These are phyloP conservation scores for Aphelenchoides besseyi DNA, from an alignment of 1,140 invertebrate genomes.

Conservation along the genomic window DNA sequence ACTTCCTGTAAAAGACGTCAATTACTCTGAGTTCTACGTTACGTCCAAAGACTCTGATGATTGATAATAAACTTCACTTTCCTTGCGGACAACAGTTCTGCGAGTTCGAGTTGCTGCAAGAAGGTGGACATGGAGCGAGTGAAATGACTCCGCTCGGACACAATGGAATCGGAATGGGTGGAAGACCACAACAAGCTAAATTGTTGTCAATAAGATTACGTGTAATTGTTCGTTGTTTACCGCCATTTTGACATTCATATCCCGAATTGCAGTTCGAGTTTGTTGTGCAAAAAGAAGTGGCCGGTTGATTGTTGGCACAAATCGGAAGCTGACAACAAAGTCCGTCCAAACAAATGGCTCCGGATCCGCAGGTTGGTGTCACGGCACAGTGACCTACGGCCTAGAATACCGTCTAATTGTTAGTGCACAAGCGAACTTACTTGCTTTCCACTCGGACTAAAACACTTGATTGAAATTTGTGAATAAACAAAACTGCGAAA, in stretches of 20 bases:
- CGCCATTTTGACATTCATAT: slow-evolving; percentile 30
- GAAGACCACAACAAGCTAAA: background rate
- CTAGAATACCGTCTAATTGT: no score
- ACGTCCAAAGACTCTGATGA: no score
- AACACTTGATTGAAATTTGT: no score
- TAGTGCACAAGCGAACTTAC: no score
- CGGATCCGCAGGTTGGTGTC: no score
- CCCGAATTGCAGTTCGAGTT: slow-evolving; percentile 25
- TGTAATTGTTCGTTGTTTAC: background rate
- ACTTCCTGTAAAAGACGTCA: no score
- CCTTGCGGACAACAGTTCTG: slow-evolving; percentile 10
- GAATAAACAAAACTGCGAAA: no score
- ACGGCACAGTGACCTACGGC: no score
- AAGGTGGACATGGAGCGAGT: background rate
- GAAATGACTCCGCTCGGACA: slow-evolving; percentile 29
- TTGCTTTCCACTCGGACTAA: no score
- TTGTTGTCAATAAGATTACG: background rate
- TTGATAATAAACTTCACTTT: no score
- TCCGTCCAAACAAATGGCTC: slow-evolving; percentile 31
- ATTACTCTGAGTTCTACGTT: no score
- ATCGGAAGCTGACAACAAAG: slow-evolving; percentile 45
- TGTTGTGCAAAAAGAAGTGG: slow-evolving; percentile 39
- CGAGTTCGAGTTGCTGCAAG: slow-evolving; percentile 5
- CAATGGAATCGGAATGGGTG: slow-evolving; percentile 19
- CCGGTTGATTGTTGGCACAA: slow-evolving; percentile 36